These are phyloP conservation scores for Zonitis immaculata DNA, from an alignment of 2,888 invertebrate species.

Conservation along the genomic window DNA sequence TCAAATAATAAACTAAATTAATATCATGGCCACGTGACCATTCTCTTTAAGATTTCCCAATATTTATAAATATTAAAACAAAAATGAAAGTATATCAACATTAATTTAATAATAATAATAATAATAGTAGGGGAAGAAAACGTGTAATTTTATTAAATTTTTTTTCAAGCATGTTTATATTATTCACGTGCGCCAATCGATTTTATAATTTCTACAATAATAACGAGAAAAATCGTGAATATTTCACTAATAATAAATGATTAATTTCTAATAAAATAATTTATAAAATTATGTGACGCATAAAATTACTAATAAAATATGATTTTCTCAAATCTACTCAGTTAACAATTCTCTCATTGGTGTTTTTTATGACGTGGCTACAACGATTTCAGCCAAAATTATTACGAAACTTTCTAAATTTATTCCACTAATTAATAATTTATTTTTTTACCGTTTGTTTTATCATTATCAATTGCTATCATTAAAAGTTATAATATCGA, in stretches of 20 bases:
- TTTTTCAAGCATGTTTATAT: no score
- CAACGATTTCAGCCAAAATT: constrained; percentile 28
- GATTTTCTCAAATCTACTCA: no score
- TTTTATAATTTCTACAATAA: background rate
- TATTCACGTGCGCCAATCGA: background rate
- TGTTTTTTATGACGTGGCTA: constrained; percentile 22
- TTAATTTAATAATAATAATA: no score
- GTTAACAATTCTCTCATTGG: constrained; percentile 10
- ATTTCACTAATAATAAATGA: no score
- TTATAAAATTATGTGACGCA: constrained; percentile 11
- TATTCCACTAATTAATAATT: constrained; percentile 28
- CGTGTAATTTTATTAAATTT: no score
- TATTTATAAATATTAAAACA: constrained; percentile 14
- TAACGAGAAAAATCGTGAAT: no score
- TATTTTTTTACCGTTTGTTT: no score
- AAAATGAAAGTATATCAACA: no score
- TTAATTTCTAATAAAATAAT: background rate
- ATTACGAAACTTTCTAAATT: constrained; percentile 34
- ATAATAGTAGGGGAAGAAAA: no score
- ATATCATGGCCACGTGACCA: constrained; percentile 9
- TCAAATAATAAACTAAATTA: constrained; percentile 13
- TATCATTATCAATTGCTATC: no score
- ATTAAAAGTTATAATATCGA: no score
- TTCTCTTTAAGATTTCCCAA: constrained; percentile 15
- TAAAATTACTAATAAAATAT: constrained; percentile 1